A percentile compares a stretch with the other conserved stretches of the same genome.
Conservation (phyloP, 2,888 invertebrate species). For the Dilophus febrilis region DNA sequence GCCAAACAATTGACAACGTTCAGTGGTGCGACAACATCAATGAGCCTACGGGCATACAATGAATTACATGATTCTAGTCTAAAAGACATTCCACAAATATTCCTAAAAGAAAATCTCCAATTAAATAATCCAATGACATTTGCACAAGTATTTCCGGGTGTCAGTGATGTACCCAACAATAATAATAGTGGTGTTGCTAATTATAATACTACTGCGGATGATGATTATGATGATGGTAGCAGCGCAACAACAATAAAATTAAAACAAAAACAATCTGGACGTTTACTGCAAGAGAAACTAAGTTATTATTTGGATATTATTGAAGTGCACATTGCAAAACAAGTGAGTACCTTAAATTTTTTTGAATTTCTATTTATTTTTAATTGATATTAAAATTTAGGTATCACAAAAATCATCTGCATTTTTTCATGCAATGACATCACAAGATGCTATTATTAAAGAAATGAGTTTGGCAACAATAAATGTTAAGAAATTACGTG, state of each 20-base stretch:
- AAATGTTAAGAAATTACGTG: slow-evolving; percentile 54
- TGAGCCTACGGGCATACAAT: not conserved
- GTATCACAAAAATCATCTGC: slow-evolving; percentile 88
- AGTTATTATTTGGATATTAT: slow-evolving; percentile 90
- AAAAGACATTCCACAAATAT: slow-evolving; percentile 57
- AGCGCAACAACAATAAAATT: slow-evolving; percentile 9
- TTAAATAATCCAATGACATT: slow-evolving; percentile 33
- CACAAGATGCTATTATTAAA: slow-evolving; percentile 93
- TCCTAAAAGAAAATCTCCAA: slow-evolving; percentile 22
- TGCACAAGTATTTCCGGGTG: slow-evolving; percentile 63
- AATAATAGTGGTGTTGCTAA: slow-evolving; percentile 67
- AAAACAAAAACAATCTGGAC: slow-evolving; percentile 33
- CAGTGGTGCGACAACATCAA: slow-evolving; percentile 1
- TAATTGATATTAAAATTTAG: not conserved
- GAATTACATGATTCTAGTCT: not conserved
- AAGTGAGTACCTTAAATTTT: slow-evolving; percentile 31
- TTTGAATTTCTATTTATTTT: not conserved
- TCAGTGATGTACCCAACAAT: slow-evolving; percentile 63
- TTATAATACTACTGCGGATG: slow-evolving; percentile 56
- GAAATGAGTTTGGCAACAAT: slow-evolving; percentile 72
- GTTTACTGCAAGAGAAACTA: slow-evolving; percentile 72
- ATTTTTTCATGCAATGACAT: slow-evolving; percentile 96
- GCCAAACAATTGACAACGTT: slow-evolving; percentile 10
- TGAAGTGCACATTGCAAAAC: slow-evolving; percentile 83
- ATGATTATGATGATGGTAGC: too few relatives aligned